Conservation (phyloP, 2,888 invertebrate genomes). For the Macrophya alboannulata region DNA sequence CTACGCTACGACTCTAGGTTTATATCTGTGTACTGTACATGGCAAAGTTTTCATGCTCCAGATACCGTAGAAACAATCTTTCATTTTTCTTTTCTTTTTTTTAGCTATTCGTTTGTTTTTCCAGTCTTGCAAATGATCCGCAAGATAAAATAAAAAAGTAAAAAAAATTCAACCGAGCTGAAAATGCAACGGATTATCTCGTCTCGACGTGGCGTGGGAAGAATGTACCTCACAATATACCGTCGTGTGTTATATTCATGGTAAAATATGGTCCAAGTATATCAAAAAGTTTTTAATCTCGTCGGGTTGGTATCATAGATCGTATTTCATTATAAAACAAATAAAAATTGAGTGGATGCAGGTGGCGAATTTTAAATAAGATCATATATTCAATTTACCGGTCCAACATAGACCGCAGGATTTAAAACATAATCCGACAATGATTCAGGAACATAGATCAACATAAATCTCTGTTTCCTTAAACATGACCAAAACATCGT, state of each 20-base stretch:
- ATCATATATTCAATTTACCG: background rate
- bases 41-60: constrained; percentile 70
- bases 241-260: background rate
- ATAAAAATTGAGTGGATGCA: constrained; percentile 11
- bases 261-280: background rate
- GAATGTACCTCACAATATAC: constrained; percentile 15
- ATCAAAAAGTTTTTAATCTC: constrained; percentile 38
- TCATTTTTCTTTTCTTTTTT: background rate
- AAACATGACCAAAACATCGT: constrained; percentile 2
- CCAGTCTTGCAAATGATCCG: constrained; percentile 37
- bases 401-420: background rate
- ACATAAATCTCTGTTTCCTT: background rate
- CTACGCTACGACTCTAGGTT: background rate
- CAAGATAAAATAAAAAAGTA: background rate
- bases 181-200: constrained; percentile 12
- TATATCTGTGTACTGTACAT: constrained; percentile 17
- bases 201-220: constrained; percentile 28
- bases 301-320: background rate
- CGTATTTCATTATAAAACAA: background rate
- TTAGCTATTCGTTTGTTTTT: constrained; percentile 33
- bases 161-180: constrained; percentile 38
- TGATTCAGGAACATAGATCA: constrained; percentile 18
- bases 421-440: background rate
- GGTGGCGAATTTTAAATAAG: background rate
- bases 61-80: constrained; percentile 61